Conservation (phyloP, 2,113 vertebrate genomes). For the Dascyllus trimaculatus region DNA sequence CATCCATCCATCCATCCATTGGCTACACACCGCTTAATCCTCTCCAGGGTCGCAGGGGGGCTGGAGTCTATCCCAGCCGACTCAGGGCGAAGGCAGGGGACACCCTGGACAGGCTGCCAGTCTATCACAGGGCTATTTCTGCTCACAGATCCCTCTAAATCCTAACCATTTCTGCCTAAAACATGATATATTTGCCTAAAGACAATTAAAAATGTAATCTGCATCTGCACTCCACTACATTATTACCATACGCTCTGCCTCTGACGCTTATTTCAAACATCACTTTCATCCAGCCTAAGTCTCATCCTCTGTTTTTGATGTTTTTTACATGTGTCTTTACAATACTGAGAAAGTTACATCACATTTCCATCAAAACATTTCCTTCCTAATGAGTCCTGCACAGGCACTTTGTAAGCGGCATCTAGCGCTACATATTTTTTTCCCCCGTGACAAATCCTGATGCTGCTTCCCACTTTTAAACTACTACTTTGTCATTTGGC, state of each 20-base stretch:
- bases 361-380: background rate
- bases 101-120: too few species aligned
- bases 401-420: background rate
- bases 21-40: too few species aligned
- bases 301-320: background rate
- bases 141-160: too few species aligned
- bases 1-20: too few species aligned
- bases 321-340: background rate
- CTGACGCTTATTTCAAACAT: constrained; percentile 29
- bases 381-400: background rate
- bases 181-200: constrained; percentile 22
- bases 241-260: constrained; percentile 8
- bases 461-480: constrained; percentile 28
- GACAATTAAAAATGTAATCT: constrained; percentile 30
- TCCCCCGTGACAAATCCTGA: constrained; percentile 14
- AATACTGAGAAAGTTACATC: background rate
- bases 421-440: background rate
- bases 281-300: constrained; percentile 1
- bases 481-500: constrained; percentile 16
- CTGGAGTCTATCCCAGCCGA: too few species aligned
- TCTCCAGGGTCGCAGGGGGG: too few species aligned
- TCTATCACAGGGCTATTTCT: too few species aligned
- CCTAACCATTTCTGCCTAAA: background rate
- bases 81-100: too few species aligned
- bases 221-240: background rate